Base-by-base conservation (phyloP, 2,113 vertebrate species). In the Salvelinus sp. region DNA sequence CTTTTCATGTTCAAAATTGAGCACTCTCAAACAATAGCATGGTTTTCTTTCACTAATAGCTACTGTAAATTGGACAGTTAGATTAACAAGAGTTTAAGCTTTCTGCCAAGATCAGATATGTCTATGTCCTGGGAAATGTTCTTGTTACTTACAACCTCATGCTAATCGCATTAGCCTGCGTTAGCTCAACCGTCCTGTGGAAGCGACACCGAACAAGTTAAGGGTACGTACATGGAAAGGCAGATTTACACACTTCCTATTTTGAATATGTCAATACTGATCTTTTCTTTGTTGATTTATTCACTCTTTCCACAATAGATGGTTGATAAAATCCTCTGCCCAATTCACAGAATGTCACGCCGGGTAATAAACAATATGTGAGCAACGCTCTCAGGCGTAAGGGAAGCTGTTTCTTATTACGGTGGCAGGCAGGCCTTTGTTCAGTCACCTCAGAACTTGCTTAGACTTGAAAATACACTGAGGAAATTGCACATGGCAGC, bases 191-290 rank as follows among this genome's bases (percentile, higher is more conserved):
- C 4, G 28, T 30, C 28, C 28, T 30, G 28, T 30, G 4, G 28
- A 30, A 30, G 28, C 28, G 4, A 30, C 28, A 30, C 4, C 28
- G 4, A 30, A 30, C 4, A 30, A 30, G 4, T 30, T 30, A 30
- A 67, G 65, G 70, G 69, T 70, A 23, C 60, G 25, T 72, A 70
- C 48, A 58, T 30, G 20, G 69, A 69, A 62, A 58, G 60, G 33
- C 63, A 47, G 20, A 72, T 79, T 65, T 77, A 72, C 62, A 62
- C 75, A 75, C 72, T 73, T 72, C 63, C 67, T 84, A 13, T 44
- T 72, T 22, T 30, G 69, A 78, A 77, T 76, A 69, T 69, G 70
- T 62, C 30, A 71, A 82, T 71, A 68, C 67, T 23, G 65, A 73
- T 48, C 0, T 38, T 38, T 50, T 47, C 63, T 72, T 64, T 64